Conservation (phyloP, 2,113 vertebrate genomes). For the Philantomba maxwellii region DNA sequence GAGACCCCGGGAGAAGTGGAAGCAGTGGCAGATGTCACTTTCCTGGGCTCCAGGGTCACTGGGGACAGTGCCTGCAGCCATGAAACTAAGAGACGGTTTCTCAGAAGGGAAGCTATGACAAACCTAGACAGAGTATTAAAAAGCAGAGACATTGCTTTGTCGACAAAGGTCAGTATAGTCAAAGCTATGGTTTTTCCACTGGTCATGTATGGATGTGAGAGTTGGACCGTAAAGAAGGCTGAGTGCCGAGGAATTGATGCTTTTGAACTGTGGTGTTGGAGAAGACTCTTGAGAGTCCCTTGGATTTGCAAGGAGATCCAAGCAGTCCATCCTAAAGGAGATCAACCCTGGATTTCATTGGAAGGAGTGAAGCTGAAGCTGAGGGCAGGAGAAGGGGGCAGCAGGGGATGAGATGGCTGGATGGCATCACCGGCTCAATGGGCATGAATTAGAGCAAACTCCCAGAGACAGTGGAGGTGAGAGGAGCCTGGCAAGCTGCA, state of each 20-base stretch:
- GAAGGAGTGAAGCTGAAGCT: not conserved
- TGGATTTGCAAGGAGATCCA: not conserved
- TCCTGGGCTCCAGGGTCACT: not conserved
- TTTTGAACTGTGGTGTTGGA: not conserved
- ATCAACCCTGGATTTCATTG: not conserved
- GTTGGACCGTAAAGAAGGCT: not conserved
- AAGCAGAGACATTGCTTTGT: not conserved
- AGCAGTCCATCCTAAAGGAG: not conserved
- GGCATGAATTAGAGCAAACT: not conserved
- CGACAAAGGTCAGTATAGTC: rapidly evolving
- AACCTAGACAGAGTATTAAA: not conserved
- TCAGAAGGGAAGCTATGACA: not conserved
- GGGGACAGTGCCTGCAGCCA: not conserved
- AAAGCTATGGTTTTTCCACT: not conserved
- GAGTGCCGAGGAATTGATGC: rapidly evolving
- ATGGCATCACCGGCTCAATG: not conserved
- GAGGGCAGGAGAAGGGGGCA: not conserved
- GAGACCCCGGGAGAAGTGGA: not conserved
- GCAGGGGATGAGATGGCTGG: not conserved
- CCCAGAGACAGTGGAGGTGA: not conserved
- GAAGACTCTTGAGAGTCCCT: not conserved
- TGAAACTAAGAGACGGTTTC: not conserved
- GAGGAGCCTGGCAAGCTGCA: not conserved
- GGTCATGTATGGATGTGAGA: not conserved
- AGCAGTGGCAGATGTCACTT: not conserved